Base-by-base conservation (phyloP, 2,797 vertebrate genomes). In the Ibycter americanus region DNA sequence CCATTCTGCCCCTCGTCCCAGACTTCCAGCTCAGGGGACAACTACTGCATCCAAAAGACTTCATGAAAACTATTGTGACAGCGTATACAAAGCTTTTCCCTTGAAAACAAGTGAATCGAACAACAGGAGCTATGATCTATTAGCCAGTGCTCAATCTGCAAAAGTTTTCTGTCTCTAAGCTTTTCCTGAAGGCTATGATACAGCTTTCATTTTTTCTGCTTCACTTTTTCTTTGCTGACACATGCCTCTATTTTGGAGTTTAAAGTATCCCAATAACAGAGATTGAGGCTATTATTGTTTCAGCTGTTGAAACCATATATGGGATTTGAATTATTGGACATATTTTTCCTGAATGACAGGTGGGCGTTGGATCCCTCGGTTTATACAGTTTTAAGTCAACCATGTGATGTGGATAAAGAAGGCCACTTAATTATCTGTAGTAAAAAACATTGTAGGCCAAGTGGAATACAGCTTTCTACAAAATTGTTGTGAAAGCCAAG, bases 401-500 rank as follows among this genome's bases (percentile, higher is more conserved):
- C 15, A 66, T 40, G n/a, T 73, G 73, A 90, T 67, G 27, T 73
- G 67, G 81, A 51, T 91, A 81, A 85, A 94, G 76, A 74, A 79
- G 61, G 65, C 63, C 67, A 78, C 49, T 85, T 92, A 61, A 89
- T 94, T 80, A 85, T 80, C 79, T 74, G 15, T 27, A 76, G 9
- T 29, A 87, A 51, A 87, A 94, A 92, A 15, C 73, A 59, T 92
- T 89, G 29, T 85, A 83, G 78, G 56, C 61, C 52, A 92, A 87
- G 54, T 46, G 15, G 68, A 81, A 83, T 87, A 59, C 4, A 71
- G 90, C 93, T 89, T 66, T 66, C 36, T 89, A 71, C 3, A 1
- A 93, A 96, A 85, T 61, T 62, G 14, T 80, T 90, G 52, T 68
- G 52, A 83, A 89, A 95, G 29, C 67, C 81, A 93, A 85, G 23